Conservation (phyloP, 1,140 invertebrate genomes). For the Penaeus chinensis region DNA sequence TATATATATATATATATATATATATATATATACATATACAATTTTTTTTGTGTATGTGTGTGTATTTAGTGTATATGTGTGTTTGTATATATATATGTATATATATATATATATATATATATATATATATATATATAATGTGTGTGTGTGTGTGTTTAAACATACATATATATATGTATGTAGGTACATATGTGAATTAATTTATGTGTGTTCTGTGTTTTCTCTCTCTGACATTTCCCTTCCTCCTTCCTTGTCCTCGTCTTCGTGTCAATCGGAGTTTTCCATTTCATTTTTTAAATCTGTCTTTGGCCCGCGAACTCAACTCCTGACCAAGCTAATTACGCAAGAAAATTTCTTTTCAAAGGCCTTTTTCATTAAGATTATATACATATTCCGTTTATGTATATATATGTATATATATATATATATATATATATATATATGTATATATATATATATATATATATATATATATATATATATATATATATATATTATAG, state of each 20-base stretch:
- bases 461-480: background rate
- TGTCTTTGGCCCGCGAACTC: background rate
- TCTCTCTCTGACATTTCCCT: too few species aligned
- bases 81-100: background rate
- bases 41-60: too few species aligned
- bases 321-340: background rate
- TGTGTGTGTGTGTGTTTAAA: too few species aligned
- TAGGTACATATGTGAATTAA: background rate
- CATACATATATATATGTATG: background rate
- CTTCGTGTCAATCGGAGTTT: too few species aligned
- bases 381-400: background rate
- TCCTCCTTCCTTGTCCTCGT: too few species aligned
- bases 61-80: background rate
- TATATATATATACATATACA: background rate
- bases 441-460: background rate
- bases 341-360: background rate
- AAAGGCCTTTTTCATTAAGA: background rate
- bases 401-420: background rate
- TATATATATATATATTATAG: background rate
- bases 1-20: too few species aligned
- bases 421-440: conserved; percentile 6
- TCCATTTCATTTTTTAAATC: too few species aligned
- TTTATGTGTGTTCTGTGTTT: background rate
- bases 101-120: too few species aligned
- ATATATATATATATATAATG: too few species aligned